phyloP scores from a whole-genome alignment of 2,797 vertebrate genomes.

The Cryptoprocta ferox region DNA sequence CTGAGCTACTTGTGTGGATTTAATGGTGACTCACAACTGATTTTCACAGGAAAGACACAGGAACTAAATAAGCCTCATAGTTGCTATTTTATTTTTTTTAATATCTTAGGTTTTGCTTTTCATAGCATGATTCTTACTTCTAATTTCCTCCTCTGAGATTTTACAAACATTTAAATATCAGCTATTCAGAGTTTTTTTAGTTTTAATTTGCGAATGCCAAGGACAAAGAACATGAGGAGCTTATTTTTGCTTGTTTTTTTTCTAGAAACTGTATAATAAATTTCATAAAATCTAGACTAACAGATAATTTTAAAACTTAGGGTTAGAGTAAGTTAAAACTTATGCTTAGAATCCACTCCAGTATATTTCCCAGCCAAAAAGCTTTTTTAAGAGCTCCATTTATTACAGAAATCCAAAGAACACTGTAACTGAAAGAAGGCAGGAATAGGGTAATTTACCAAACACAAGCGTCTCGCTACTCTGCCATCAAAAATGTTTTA shows the following conservation, averaged over 20 bases:
- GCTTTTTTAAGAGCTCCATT: background rate
- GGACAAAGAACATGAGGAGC: background rate
- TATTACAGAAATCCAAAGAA: background rate
- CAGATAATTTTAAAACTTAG: background rate
- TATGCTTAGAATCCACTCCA: background rate
- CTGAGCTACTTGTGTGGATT: background rate
- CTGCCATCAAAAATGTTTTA: background rate
- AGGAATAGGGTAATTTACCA: background rate
- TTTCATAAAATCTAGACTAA: background rate
- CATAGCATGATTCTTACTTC: slow-evolving; percentile 10
- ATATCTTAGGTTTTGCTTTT: background rate
- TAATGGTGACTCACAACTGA: slow-evolving; percentile 38
- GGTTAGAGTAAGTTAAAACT: background rate
- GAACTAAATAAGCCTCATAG: background rate
- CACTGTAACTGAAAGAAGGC: background rate
- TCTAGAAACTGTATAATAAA: background rate
- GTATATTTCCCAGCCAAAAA: background rate
- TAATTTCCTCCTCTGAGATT: slow-evolving; percentile 16
- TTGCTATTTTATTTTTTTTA: background rate
- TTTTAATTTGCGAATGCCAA: background rate
- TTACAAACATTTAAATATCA: background rate
- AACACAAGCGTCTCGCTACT: rapidly evolving
- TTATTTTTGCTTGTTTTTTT: background rate
- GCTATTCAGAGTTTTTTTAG: background rate
- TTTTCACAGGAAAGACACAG: slow-evolving; percentile 41